Conservation (phyloP, 2,797 vertebrate species). For the Paedocypris micromegethes region DNA sequence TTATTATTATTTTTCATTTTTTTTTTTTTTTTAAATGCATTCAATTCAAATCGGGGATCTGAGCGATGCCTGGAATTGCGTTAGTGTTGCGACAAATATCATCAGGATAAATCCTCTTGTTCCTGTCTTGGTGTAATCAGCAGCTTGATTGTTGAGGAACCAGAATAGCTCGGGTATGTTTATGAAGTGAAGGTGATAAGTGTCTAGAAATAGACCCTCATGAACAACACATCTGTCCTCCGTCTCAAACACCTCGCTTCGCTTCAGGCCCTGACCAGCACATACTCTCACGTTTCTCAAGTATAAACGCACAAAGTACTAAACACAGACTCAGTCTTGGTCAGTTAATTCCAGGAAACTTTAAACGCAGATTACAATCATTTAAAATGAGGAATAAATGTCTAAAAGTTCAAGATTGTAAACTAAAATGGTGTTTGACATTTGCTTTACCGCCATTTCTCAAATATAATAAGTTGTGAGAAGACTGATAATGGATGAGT, state of each 20-base stretch:
- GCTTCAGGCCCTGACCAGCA: constrained; percentile 3
- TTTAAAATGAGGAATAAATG: too few relatives aligned
- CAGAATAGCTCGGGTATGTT: constrained; percentile 62
- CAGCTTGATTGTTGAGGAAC: constrained; percentile 64
- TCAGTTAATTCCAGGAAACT: too few relatives aligned
- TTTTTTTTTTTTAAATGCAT: too few relatives aligned
- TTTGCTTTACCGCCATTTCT: constrained; percentile 2
- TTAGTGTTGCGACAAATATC: constrained; percentile 26
- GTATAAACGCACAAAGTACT: not conserved
- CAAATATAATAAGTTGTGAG: not conserved
- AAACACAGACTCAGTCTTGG: not conserved
- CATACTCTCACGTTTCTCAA: constrained; percentile 22
- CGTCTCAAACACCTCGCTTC: constrained; percentile 38
- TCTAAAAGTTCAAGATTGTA: not conserved
- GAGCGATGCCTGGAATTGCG: not conserved
- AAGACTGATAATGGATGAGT: constrained; percentile 13
- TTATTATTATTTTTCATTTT: too few relatives aligned
- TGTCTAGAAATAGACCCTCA: constrained; percentile 64
- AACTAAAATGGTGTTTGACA: not conserved
- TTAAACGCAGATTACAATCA: too few relatives aligned
- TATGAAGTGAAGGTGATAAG: constrained; percentile 61
- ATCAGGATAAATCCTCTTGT: constrained; percentile 46
- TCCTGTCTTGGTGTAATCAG: constrained; percentile 63
- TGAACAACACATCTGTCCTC: constrained; percentile 39
- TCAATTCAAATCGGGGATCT: too few relatives aligned